A percentile compares a stretch with the other conserved stretches of the same genome.
Evolutionary conservation across 1,140 invertebrate species (phyloP).

Genomic region (Drosophila virilis): DNA sequence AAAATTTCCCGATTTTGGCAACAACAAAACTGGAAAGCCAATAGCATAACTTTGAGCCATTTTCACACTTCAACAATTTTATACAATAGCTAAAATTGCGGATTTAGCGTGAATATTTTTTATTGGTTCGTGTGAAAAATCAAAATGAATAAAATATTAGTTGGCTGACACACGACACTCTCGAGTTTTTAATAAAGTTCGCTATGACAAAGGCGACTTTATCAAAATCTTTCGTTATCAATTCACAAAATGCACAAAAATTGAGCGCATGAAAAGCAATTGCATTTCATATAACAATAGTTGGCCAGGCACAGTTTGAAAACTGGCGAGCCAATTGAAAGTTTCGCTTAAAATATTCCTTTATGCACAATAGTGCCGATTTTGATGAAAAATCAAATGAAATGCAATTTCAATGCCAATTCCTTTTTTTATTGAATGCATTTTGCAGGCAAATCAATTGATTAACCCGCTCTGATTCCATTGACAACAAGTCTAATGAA

Average conservation of each 20-base stretch:
- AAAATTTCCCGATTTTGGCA: conserved; percentile 23
- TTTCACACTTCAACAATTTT: conserved; percentile 72
- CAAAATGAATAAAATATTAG: conserved; percentile 80
- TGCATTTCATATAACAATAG: conserved; percentile 47
- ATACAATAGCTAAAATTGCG: conserved; percentile 71
- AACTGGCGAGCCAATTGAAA: conserved; percentile 16
- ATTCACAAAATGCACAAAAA: conserved; percentile 41
- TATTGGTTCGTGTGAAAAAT: conserved; percentile 53
- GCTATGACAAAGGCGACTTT: conserved; percentile 49
- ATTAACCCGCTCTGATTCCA: conserved; percentile 18
- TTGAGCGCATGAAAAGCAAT: conserved; percentile 49
- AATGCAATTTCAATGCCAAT: conserved; percentile 50
- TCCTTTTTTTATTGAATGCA: conserved; percentile 12
- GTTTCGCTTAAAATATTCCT: conserved; percentile 62
- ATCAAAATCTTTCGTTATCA: conserved; percentile 71
- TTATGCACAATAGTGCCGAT: conserved; percentile 43
- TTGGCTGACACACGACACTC: conserved; percentile 35
- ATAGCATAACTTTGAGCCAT: conserved; percentile 57
- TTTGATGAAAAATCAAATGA: conserved; percentile 37
- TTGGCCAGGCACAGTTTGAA: conserved; percentile 20
- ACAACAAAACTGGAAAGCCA: conserved; percentile 35
- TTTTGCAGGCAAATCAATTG: conserved; percentile 6
- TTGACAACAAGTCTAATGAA: conserved; percentile 26
- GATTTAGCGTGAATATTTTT: conserved; percentile 25
- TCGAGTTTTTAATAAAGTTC: conserved; percentile 74